Evolutionary conservation across 2,888 invertebrate species (phyloP).

Genomic region (Rugalucina vietnamica): DNA sequence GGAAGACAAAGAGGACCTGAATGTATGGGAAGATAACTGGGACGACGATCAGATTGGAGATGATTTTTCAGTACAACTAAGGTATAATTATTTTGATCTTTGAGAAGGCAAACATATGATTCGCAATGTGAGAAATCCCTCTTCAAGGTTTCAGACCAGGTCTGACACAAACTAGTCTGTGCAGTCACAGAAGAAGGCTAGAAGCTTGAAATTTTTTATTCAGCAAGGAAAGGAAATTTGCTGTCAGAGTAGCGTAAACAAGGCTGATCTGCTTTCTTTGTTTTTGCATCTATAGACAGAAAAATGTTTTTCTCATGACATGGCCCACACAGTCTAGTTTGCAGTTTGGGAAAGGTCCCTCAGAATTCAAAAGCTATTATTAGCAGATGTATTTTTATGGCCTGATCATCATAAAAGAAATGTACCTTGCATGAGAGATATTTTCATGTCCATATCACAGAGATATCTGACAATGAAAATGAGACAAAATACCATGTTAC

Average conservation of each 20-base stretch:
- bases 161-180: neutral
- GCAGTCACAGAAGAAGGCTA: neutral
- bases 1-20: slow-evolving; percentile 90
- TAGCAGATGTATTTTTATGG: neutral
- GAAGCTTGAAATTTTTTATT: neutral
- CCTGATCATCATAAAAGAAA: neutral
- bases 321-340: too few relatives aligned
- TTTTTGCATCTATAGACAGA: too few relatives aligned
- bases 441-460: too few relatives aligned
- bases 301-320: too few relatives aligned
- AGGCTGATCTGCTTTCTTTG: neutral
- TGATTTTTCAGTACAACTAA: slow-evolving; percentile 97
- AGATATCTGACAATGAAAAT: neutral
- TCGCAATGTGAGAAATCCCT: neutral
- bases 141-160: neutral
- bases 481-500: neutral
- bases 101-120: too few relatives aligned
- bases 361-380: too few relatives aligned
- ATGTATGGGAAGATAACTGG: slow-evolving; percentile 99
- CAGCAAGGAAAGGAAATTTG: neutral
- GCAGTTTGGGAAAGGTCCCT: too few relatives aligned
- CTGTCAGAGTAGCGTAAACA: neutral
- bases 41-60: slow-evolving; percentile 99
- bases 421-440: too few relatives aligned
- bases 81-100: slow-evolving; percentile 86